Conservation (phyloP, 2,888 invertebrate genomes). For the Drosophila hamatofila region DNA sequence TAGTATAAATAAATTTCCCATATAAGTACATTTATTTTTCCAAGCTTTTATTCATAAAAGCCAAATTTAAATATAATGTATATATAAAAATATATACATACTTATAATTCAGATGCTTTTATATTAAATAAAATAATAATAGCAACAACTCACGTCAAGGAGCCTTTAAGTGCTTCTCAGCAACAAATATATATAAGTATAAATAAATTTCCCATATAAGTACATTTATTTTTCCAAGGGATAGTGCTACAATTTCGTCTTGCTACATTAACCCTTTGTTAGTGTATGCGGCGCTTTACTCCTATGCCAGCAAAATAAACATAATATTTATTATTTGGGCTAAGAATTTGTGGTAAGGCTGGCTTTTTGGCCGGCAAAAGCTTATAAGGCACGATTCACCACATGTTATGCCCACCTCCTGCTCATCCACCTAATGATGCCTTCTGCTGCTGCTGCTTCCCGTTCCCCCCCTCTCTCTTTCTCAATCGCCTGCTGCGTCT, state of each 20-base stretch:
- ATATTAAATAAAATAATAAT: background rate
- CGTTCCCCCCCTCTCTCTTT: no score
- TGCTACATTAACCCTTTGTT: conserved; percentile 8
- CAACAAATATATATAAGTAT: no score
- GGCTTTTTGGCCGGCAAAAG: conserved; percentile 25
- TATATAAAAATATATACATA: no score
- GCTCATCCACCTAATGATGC: background rate
- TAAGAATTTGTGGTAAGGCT: conserved; percentile 16
- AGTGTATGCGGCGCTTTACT: no score
- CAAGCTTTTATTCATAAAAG: background rate
- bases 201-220: background rate
- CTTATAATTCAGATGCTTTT: background rate
- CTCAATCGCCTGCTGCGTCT: background rate
- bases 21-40: background rate
- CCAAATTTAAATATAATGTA: no score
- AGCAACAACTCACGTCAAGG: background rate
- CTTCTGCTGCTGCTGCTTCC: background rate
- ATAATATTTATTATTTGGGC: conserved; percentile 49
- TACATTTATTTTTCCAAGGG: background rate
- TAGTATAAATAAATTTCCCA: no score
- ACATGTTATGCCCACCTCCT: background rate
- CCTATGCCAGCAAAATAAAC: conserved; percentile 21
- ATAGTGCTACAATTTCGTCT: background rate
- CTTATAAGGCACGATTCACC: conserved; percentile 9
- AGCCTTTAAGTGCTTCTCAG: no score